Percentiles rank a stretch among this genome's conserved stretches.
Evolutionary conservation across 2,797 vertebrate genomes (phyloP).

Genomic region (Melanotaenia parkinsoni): DNA sequence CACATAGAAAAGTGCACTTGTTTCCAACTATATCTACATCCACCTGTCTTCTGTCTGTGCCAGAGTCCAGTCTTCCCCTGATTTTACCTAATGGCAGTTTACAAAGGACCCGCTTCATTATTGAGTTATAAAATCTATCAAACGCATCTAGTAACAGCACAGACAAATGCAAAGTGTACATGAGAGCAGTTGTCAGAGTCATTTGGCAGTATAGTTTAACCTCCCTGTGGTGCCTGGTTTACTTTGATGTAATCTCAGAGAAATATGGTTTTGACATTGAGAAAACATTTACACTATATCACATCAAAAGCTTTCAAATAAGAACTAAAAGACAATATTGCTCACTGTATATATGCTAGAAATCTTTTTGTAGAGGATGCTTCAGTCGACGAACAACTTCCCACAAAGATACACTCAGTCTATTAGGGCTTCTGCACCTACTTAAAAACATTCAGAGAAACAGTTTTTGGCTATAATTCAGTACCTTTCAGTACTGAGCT

Average conservation of each 20-base stretch:
- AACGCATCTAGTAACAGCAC: constrained; percentile 33
- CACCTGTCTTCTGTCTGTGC: background rate
- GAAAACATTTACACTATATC: constrained; percentile 64
- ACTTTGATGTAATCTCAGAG: constrained; percentile 64
- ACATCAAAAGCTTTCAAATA: constrained; percentile 62
- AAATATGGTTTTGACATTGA: constrained; percentile 66
- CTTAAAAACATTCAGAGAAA: constrained; percentile 69
- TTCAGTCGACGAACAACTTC: constrained; percentile 65
- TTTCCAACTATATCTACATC: background rate
- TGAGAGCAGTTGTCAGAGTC: constrained; percentile 42
- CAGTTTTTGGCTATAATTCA: constrained; percentile 72
- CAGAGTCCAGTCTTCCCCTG: constrained; percentile 11
- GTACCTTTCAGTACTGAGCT: constrained; percentile 54
- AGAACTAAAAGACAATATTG: constrained; percentile 53
- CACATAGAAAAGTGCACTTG: background rate
- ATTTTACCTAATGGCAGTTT: constrained; percentile 4
- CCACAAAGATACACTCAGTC: constrained; percentile 48
- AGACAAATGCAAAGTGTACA: constrained; percentile 43
- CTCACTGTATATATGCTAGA: constrained; percentile 51
- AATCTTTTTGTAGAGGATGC: constrained; percentile 28
- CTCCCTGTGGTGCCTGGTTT: constrained; percentile 44
- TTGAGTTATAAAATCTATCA: constrained; percentile 33
- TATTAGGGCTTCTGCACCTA: constrained; percentile 64
- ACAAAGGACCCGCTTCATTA: constrained; percentile 18
- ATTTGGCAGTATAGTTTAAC: constrained; percentile 51